Evolutionary conservation across 2,797 vertebrate species (phyloP).

Genomic region (Fistularia tabacaria): DNA sequence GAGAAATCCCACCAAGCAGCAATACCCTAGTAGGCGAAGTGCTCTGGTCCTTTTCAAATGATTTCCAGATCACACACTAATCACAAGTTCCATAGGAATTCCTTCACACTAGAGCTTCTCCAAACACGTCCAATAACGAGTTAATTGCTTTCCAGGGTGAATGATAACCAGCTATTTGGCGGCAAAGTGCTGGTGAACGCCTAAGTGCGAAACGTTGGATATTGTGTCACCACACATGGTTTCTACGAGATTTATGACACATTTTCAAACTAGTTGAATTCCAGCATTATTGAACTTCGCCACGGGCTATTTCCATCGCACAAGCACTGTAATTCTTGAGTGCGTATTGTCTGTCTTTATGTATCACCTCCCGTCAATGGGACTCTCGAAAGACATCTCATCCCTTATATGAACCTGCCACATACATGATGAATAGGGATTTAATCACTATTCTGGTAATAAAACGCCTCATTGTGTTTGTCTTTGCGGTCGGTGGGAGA

Average conservation of each 20-base stretch:
- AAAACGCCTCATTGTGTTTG: constrained; percentile 38
- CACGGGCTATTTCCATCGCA: no score
- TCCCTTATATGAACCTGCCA: constrained; percentile 61
- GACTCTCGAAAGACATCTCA: no score
- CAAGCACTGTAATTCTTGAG: no score
- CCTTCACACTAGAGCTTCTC: constrained; percentile 64
- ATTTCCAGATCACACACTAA: constrained; percentile 67
- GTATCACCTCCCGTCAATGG: no score
- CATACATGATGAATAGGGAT: constrained; percentile 51
- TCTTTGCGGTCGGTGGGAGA: constrained; percentile 15
- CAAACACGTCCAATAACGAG: constrained; percentile 70
- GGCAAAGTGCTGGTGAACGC: constrained; percentile 26
- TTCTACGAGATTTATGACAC: constrained; percentile 70
- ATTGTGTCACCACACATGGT: no score
- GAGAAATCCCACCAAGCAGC: constrained; percentile 22
- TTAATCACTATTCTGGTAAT: constrained; percentile 31
- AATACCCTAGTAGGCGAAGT: no score
- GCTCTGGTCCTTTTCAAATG: constrained; percentile 52
- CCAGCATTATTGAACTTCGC: no score
- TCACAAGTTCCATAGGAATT: constrained; percentile 66
- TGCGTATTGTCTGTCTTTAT: no score
- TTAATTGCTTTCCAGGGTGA: constrained; percentile 69
- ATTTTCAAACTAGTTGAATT: no score
- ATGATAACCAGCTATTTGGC: constrained; percentile 65
- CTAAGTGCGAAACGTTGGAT: constrained; percentile 49